Evolutionary conservation across 2,797 vertebrate genomes (phyloP), one percentile per base, ranked within the genome.

Genomic region (Morelia viridis): DNA sequence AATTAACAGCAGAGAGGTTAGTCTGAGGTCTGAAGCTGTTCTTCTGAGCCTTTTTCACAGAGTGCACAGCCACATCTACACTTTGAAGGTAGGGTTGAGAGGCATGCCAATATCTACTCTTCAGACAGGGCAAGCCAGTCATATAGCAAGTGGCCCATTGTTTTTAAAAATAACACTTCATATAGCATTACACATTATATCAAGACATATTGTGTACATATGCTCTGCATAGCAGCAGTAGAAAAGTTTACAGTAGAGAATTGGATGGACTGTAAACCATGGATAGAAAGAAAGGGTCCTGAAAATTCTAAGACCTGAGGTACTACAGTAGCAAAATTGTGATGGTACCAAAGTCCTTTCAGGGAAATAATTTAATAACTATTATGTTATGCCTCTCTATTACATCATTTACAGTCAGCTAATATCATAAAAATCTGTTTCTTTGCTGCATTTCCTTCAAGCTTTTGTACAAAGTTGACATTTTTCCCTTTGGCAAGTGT

Each of bases 401-500:
- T 95, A 90, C 19, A 92, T 89, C 84, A 84, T 92, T 88, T 88
- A 92, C 86, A 88, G n/a, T 91, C 95, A 91, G 19, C 31, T 50
- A 86, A 24, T 26, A 8, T 4, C 31, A 50, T 31, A 22, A 71
- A 86, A 56, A 28, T 61, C 71, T 64, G 50, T 53, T 90, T 89
- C 71, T 12, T n/a, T 87, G 62, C 46, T 90, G 87, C 6, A 5
- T 90, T 93, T 93, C 89, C 50, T 94, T 57, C 31, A 62, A 58
- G 6, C 15, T 88, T 58, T 92, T 62, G 17, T 90, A 93, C 68
- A 89, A 91, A 94, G 64, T 94, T 96, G 94, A 92, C 93, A 95
- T 95, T 93, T 93, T 93, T 41, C n/a, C 24, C 17, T 93, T 65
- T 91, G 89, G 71, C 94, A 95, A 94, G 94, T 95, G 94, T 90